Evolutionary conservation across 1,140 invertebrate genomes (phyloP), one percentile per base, ranked within the genome.

Genomic region (Drosophila triauraria): DNA sequence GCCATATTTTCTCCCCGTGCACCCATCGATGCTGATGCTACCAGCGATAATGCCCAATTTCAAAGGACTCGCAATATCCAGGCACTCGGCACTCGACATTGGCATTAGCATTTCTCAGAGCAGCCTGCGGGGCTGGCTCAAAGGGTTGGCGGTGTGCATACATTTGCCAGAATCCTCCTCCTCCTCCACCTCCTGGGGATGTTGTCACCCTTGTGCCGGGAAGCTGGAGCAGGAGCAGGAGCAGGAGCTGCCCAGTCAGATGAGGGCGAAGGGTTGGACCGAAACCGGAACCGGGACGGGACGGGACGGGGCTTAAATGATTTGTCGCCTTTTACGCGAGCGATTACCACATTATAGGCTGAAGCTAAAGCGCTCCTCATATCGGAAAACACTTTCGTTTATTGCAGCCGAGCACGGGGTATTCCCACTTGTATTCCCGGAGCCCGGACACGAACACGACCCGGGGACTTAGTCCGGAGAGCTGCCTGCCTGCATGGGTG

Each of bases 241-340:
- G 48, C 58, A 23, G 38, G 42, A 35, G 51, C 30, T 46, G 40
- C 38, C n/a, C 20, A 32, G 32, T 27, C 4, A 17, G 59, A 4
- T 40, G 38, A 5, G 17, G 12, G 40, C 25, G 23, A 15, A 46
- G 59, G 74, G 44, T 67, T 62, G 80, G 75, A 75, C 77, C 59
- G 20, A 20, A 20, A 20, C 20, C 20, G 20, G 20, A 20, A 20
- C 20, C 20, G 20, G 20, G 20, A 20, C 20, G 83, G 85, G 80
- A 9, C 32, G 76, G 15, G 75, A 75, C 71, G 56, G 87, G 80
- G 82, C 91, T 91, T 87, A 91, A 91, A 91, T 91, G 87, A 91
- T 91, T 91, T 91, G 87, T 91, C 87, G 87, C 87, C 88, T 91
- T 91, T 91, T 91, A 87, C 88, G 88, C 87, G 88, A 91, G 80